Evolutionary conservation across 2,888 invertebrate species (phyloP).

Genomic region (Listrodromus nycthemerus): DNA sequence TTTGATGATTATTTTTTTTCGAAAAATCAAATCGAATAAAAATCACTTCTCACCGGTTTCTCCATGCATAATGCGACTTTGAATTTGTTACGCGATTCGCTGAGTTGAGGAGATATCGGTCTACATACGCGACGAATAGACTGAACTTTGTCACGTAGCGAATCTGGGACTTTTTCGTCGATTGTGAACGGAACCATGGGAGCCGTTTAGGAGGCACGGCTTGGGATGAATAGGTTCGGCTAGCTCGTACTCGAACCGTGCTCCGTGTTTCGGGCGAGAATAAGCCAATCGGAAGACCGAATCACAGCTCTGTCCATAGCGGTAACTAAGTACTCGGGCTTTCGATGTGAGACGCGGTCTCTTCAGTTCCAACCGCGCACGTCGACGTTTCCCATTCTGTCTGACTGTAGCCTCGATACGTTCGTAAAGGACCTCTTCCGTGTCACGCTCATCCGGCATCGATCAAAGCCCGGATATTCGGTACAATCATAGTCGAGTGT

Average conservation of each 20-base stretch:
- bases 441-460: conserved; percentile 18
- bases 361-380: conserved; percentile 22
- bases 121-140: no score
- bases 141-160: no score
- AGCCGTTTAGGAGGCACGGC: neutral
- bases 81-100: no score
- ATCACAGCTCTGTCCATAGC: conserved; percentile 40
- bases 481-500: conserved; percentile 22
- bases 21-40: neutral
- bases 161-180: neutral
- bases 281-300: conserved; percentile 53
- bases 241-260: neutral
- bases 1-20: no score
- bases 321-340: conserved; percentile 38
- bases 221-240: conserved; percentile 18
- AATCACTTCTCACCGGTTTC: no score
- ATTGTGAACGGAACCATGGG: neutral
- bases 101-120: no score
- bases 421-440: conserved; percentile 1
- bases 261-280: conserved; percentile 14
- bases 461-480: conserved; percentile 29
- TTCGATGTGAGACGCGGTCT: neutral
- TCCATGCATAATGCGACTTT: no score
- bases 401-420: conserved; percentile 35
- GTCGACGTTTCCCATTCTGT: conserved; percentile 47